These are phyloP conservation scores for Caradrina kadenii DNA, from an alignment of 2,888 invertebrate genomes.

Conservation along the genomic window DNA sequence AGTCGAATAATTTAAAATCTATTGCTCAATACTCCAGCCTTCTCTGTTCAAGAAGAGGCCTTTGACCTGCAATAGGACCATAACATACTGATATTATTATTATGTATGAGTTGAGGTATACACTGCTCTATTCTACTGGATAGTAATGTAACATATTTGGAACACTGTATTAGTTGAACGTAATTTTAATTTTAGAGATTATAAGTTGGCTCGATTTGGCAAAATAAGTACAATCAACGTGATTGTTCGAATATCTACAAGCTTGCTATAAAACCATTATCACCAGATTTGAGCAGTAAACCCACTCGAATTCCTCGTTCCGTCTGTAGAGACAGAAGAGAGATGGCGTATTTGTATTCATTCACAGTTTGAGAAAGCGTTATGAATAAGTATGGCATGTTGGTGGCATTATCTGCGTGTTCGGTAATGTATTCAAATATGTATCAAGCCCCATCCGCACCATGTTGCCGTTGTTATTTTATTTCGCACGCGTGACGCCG, in stretches of 20 bases:
- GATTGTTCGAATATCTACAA: not conserved
- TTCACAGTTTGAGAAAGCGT: slow-evolving; percentile 80
- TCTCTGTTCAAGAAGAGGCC: no score
- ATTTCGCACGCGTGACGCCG: slow-evolving; percentile 88
- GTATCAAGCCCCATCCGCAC: slow-evolving; percentile 89
- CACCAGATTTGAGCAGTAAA: slow-evolving; percentile 41
- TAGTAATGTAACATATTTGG: no score
- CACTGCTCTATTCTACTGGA: no score
- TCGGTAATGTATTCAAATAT: slow-evolving; percentile 90
- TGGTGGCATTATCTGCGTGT: slow-evolving; percentile 87
- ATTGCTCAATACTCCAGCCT: no score
- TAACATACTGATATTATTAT: no score
- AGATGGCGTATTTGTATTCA: slow-evolving; percentile 81
- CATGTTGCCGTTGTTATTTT: slow-evolving; percentile 88
- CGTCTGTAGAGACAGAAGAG: slow-evolving; percentile 43
- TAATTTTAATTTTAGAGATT: no score
- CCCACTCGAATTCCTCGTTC: slow-evolving; percentile 16
- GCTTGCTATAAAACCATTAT: slow-evolving; percentile 11
- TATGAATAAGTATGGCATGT: slow-evolving; percentile 88
- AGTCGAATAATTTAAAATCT: no score
- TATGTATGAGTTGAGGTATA: no score
- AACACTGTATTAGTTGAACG: no score
- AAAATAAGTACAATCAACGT: not conserved
- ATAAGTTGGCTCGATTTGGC: no score
- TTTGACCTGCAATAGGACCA: no score